Evolutionary conservation across 1,140 invertebrate genomes (phyloP), one percentile per base, ranked within the genome.

Genomic region (Lethrus apterus): DNA sequence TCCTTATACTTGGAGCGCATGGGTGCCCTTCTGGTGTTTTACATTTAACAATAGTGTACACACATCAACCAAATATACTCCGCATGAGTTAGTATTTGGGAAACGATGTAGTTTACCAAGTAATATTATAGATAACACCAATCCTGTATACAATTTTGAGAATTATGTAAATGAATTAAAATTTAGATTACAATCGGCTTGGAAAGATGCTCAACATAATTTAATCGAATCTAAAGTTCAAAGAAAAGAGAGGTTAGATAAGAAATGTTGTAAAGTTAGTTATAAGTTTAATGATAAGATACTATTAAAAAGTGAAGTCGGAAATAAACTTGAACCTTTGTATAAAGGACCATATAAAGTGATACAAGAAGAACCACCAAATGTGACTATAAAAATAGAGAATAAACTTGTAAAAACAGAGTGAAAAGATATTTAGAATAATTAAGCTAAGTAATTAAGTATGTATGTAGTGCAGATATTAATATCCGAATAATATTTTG

Each of bases 101-200:
- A 11, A 49, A 51, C 21, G 10, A 31, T 18, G 17, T 14, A 49
- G 30, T 26, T 32, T 54, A 11, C 51, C 45, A 11, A 40, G 44
- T 9, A 56, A 44, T 19, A 42, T 54, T 35, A 21, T 10, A 19
- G 38, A 32, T 36, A 46, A 29, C 11, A 32, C 35, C 35, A 41
- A 56, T 13, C 47, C 54, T 9, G 9, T 53, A 21, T 56, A 56
- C 17, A 53, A 49, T 45, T 56, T 50, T 35, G 44, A 50, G 29
- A 31, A 45, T 44, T 56, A 56, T 40, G 51, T 51, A 24, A 17
- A 38, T 15, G 44, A 56, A 46, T 36, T 56, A 46, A 54, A 54
- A 56, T 56, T 33, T 34, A 26, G 54, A 33, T 40, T 51, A 26
- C 54, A 54, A 42, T 11, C n/a, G 19, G 54, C 48, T 9, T 51